These are phyloP conservation scores for Tipula vernalis DNA, from an alignment of 2,888 invertebrate genomes.

Conservation along the genomic window DNA sequence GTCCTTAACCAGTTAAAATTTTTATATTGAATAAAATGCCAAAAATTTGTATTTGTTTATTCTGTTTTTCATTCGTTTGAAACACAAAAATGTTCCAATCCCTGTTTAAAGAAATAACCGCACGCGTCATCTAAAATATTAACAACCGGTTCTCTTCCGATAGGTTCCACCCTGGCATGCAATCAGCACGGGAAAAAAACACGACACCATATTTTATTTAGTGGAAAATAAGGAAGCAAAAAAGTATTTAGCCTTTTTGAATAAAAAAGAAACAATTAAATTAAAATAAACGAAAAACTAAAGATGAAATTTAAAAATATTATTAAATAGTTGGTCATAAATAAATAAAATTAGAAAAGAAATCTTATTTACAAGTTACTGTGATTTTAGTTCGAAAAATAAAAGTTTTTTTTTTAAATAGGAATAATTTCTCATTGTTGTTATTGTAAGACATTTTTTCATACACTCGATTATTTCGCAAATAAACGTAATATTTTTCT, in stretches of 20 bases:
- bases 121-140: background rate
- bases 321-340: background rate
- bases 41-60: no score
- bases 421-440: background rate
- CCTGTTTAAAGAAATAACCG: background rate
- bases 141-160: background rate
- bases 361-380: background rate
- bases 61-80: no score
- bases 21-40: no score
- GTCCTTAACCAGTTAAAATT: no score
- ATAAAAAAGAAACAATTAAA: background rate
- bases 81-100: background rate
- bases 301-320: background rate
- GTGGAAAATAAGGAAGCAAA: slow-evolving; percentile 1
- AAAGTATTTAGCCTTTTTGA: background rate
- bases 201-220: background rate
- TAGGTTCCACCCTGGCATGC: background rate
- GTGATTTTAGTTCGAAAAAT: background rate
- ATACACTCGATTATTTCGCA: background rate
- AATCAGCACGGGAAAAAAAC: background rate
- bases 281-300: background rate
- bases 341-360: background rate
- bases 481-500: background rate
- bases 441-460: background rate
- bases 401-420: background rate